Evolutionary conservation across 2,113 vertebrate species (phyloP), one percentile per base, ranked within the genome.

Genomic region (Diadophis punctatus): DNA sequence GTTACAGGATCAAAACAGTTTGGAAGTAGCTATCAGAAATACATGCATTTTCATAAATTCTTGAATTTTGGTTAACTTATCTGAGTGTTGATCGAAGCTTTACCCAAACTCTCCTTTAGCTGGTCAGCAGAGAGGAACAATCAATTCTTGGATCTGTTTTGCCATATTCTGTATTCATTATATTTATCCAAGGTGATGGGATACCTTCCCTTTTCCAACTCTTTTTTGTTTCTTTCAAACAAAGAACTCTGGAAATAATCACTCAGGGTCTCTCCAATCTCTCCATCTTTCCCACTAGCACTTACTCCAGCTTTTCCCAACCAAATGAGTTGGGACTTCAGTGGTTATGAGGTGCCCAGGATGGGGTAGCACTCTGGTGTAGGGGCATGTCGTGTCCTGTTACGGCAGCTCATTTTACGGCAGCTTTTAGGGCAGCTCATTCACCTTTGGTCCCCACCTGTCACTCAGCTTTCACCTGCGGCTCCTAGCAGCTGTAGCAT

Each of bases 31-130:
- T 94, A 12, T 86, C 0, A 1, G 92, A 22, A 85, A 85, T 1
- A 25, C 89, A 51, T 92, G 90, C 53, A 94, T 91, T 86, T 90
- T 39, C 89, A 90, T n/a, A 48, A 51, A 18, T 52, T 25, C 48
- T 43, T 85, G 27, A 34, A 84, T 16, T 55, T 84, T 90, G 58
- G 89, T n/a, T 30, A 20, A 49, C 14, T 12, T 90, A 22, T 68
- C n/a, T 68, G 30, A 68, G 14, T 34, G 46, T 51, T 51, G 56
- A 60, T 18, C 34, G 89, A 80, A 80, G 16, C 34, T 80, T 80
- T 80, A 80, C 34, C 74, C 18, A 80, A 80, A 43, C 34, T 3
- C 34, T 22, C 18, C 20, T 80, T 43, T 80, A 80, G 34, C 18
- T 39, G 74, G 18, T 18, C 74, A 80, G 34, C 51, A 49, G 16